Percentiles rank a stretch among this genome's conserved stretches.
Evolutionary conservation across 1,140 invertebrate species (phyloP).

Genomic region (Monochamus saltuarius): DNA sequence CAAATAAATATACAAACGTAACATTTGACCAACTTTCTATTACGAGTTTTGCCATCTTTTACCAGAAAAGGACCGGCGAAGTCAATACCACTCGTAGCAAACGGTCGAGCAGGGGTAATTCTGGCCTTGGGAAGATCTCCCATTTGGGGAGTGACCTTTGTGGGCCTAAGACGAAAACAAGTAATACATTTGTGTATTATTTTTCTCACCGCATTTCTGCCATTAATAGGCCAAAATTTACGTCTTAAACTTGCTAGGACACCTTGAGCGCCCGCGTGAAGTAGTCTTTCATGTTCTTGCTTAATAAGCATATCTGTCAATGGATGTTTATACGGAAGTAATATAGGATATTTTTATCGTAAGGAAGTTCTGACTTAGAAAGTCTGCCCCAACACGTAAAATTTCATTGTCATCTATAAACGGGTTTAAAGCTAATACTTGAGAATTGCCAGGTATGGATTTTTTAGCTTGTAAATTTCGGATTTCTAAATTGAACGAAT

Average conservation of each 20-base stretch:
- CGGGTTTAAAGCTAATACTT: no score
- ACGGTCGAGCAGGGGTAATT: constrained; percentile 33
- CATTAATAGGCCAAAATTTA: constrained; percentile 27
- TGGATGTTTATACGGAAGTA: constrained; percentile 27
- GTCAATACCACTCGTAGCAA: constrained; percentile 43
- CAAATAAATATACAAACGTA: constrained; percentile 50
- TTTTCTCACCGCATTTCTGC: constrained; percentile 17
- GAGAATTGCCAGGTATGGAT: no score
- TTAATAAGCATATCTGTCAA: constrained; percentile 29
- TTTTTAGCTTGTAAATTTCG: no score
- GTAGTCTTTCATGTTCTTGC: constrained; percentile 24
- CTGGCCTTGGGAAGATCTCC: constrained; percentile 42
- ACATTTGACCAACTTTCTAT: neutral
- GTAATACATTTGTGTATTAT: constrained; percentile 22
- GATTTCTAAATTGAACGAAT: no score
- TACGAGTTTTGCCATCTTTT: neutral
- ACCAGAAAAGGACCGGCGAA: constrained; percentile 44
- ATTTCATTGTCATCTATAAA: no score
- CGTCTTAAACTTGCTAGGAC: constrained; percentile 20
- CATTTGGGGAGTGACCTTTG: constrained; percentile 38
- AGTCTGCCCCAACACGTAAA: constrained; percentile 33
- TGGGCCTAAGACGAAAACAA: neutral
- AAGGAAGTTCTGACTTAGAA: constrained; percentile 31
- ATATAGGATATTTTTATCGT: constrained; percentile 30
- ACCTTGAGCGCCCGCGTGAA: constrained; percentile 18